Evolutionary conservation across 2,888 invertebrate species (phyloP), one percentile per base, ranked within the genome.

Genomic region (Gastracanthus pulcherrimus): DNA sequence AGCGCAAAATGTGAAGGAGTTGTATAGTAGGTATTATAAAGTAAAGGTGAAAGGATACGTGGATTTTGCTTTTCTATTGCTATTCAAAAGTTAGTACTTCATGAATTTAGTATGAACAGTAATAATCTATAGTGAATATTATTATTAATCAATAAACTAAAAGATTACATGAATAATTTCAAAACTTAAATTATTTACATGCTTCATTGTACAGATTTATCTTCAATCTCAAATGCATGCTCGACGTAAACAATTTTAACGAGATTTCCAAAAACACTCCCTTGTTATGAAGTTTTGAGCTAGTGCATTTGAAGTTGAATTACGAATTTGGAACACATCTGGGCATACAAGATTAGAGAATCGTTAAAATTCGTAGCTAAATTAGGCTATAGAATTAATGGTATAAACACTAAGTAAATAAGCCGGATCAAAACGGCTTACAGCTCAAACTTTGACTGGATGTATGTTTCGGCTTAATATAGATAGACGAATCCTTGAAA

Each of bases 381-480:
- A 62, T 62, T 34, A 34, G 62, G n/a, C 34, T 34, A 34, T n/a
- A n/a, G 34, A 31, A 62, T 62, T 31, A 62, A 34, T 34, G 62
- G 62, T 34, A 34, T 62, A 62, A 62, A 34, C 62, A 34, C 62
- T 62, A 34, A 26, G 55, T 55, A 55, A 62, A 62, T 62, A 62
- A 62, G 62, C 62, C 62, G 62, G 62, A 31, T 62, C 62, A 62
- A 62, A 62, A 34, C 62, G 19, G 62, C 31, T 62, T 31, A 62
- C 34, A 11, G 19, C 36, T n/a, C 9, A 31, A 34, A 34, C 62
- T 62, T 62, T 36, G 34, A 31, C 31, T 1, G 62, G 19, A n/a
- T 34, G 31, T 34, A n/a, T 19, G 31, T 36, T 62, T 19, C 9
- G 9, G 31, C 2, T 34, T 31, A 60, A 31, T 16, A 26, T 16